Evolutionary conservation across 2,888 invertebrate species (phyloP).

Genomic region (Agrotis ipsilon): DNA sequence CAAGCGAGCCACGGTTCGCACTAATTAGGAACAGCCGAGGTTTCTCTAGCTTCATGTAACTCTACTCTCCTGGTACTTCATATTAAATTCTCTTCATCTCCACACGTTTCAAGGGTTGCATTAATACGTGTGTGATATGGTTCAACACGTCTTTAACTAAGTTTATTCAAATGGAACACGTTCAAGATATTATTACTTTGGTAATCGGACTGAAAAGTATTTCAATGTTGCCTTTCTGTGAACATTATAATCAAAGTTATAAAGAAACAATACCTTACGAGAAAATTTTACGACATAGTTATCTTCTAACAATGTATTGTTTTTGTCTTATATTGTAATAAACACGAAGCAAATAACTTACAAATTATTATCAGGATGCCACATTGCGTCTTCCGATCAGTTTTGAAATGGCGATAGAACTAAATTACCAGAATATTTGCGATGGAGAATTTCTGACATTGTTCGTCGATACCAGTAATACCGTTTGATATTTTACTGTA

Average conservation of each 20-base stretch:
- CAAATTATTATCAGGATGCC: constrained; percentile 57
- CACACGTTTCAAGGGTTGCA: constrained; percentile 35
- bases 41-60: constrained; percentile 68
- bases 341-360: constrained; percentile 31
- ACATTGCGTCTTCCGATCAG: constrained; percentile 47
- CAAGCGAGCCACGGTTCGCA: constrained; percentile 72
- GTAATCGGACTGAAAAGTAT: background rate
- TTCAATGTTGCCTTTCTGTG: background rate
- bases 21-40: constrained; percentile 74
- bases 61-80: constrained; percentile 65
- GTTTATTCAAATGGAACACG: constrained; percentile 8
- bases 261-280: background rate
- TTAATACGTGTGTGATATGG: constrained; percentile 23
- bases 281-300: background rate
- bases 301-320: background rate
- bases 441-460: constrained; percentile 50
- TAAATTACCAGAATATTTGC: constrained; percentile 60
- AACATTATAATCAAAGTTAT: background rate
- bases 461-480: constrained; percentile 36
- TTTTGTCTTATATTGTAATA: background rate
- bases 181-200: background rate
- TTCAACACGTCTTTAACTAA: constrained; percentile 9
- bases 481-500: constrained; percentile 31
- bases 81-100: constrained; percentile 50
- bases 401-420: constrained; percentile 55